Conservation (phyloP, 1,140 invertebrate genomes). For the Drosophila bocqueti region DNA sequence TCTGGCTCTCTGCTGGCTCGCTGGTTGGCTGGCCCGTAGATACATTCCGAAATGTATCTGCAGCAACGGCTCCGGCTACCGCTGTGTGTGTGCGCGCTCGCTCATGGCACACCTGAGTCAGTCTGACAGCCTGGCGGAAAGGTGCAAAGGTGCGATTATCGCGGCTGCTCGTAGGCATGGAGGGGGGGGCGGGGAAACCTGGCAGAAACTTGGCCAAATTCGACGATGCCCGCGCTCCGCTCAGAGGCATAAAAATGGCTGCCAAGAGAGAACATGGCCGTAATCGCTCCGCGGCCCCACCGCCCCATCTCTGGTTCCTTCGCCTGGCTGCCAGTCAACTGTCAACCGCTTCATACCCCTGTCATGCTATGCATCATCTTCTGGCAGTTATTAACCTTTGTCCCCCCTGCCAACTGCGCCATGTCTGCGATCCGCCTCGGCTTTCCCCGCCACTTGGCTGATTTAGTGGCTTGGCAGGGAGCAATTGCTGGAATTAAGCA, state of each 20-base stretch:
- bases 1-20: constrained; percentile 48
- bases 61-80: constrained; percentile 6
- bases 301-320: not conserved
- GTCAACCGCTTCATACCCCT: constrained; percentile 69
- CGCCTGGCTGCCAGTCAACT: constrained; percentile 72
- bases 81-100: constrained; percentile 15
- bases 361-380: constrained; percentile 83
- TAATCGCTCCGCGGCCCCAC: constrained; percentile 2
- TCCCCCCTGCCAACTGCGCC: constrained; percentile 19
- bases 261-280: constrained; percentile 54
- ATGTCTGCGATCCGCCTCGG: constrained; percentile 19
- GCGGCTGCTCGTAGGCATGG: constrained; percentile 42
- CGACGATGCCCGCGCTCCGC: constrained; percentile 68
- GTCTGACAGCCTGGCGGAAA: constrained; percentile 61
- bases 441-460: constrained; percentile 27
- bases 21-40: constrained; percentile 49
- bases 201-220: constrained; percentile 73
- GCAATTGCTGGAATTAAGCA: constrained; percentile 66
- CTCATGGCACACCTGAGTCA: constrained; percentile 70
- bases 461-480: constrained; percentile 56
- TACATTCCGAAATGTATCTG: constrained; percentile 32
- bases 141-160: constrained; percentile 82
- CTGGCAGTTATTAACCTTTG: constrained; percentile 83
- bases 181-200: not conserved
- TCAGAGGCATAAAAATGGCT: constrained; percentile 76